phyloP scores from a whole-genome alignment of 64 coral and sea anemone species.

The Montipora sp. region DNA sequence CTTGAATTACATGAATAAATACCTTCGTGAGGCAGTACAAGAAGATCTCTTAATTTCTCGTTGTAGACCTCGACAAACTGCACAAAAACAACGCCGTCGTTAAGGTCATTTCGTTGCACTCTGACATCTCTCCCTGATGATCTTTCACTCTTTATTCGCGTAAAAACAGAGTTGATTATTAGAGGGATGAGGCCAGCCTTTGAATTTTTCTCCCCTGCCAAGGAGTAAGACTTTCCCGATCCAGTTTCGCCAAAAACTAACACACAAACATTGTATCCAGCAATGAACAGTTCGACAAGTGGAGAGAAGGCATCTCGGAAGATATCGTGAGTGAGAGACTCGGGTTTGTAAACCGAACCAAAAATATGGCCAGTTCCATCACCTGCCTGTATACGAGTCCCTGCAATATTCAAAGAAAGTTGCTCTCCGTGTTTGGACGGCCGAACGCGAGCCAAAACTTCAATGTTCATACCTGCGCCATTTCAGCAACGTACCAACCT shows the following conservation, averaged over 20 bases:
- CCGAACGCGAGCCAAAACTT: constrained; percentile 85
- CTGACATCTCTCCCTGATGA: constrained; percentile 20
- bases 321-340: constrained; percentile 62
- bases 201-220: constrained; percentile 82
- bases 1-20: not conserved
- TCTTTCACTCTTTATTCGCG: constrained; percentile 58
- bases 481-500: not conserved
- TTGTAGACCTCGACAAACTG: constrained; percentile 83
- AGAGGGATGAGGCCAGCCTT: constrained; percentile 84
- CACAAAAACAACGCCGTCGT: constrained; percentile 40
- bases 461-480: constrained; percentile 68
- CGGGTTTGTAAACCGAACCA: constrained; percentile 66
- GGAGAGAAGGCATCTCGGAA: constrained; percentile 77
- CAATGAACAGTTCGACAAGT: constrained; percentile 73
- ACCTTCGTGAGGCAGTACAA: constrained; percentile 77
- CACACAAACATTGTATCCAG: constrained; percentile 87
- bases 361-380: constrained; percentile 76
- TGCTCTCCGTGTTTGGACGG: constrained; percentile 78
- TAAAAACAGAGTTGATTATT: constrained; percentile 76
- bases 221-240: constrained; percentile 79
- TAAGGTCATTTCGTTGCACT: constrained; percentile 56
- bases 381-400: constrained; percentile 75
- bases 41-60: constrained; percentile 77
- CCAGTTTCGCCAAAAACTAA: constrained; percentile 82
- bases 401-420: constrained; percentile 61